These are phyloP conservation scores for Conomelus anceps DNA, from an alignment of 2,888 invertebrate genomes.

Conservation along the genomic window DNA sequence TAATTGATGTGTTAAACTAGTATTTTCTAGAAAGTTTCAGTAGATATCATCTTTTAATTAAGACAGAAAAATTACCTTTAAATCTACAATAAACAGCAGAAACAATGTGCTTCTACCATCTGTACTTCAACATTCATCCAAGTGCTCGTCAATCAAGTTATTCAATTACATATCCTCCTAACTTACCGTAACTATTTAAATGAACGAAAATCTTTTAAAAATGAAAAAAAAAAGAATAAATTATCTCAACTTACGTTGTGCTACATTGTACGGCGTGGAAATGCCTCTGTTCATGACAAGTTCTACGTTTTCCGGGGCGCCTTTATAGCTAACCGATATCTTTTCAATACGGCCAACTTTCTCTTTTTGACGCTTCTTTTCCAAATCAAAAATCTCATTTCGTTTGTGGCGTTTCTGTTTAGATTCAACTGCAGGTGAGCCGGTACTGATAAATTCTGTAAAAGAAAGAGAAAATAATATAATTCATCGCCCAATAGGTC, in stretches of 20 bases:
- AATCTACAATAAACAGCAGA: too few species aligned
- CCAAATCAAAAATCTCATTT: constrained; percentile 66
- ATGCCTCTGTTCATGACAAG: constrained; percentile 85
- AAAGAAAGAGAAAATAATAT: background rate
- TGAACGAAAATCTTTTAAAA: constrained; percentile 9
- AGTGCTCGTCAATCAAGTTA: too few species aligned
- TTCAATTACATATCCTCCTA: too few species aligned
- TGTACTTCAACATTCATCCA: too few species aligned
- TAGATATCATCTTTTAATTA: too few species aligned
- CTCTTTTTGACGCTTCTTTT: constrained; percentile 65
- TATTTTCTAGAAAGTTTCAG: too few species aligned
- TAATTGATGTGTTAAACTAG: too few species aligned
- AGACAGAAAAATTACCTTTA: too few species aligned
- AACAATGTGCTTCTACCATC: too few species aligned
- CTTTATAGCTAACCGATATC: constrained; percentile 75
- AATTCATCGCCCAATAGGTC: too few species aligned
- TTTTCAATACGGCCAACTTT: constrained; percentile 82
- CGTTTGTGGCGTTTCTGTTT: constrained; percentile 42
- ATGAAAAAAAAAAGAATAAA: background rate
- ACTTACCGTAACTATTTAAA: background rate
- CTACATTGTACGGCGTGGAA: constrained; percentile 90
- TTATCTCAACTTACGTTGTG: constrained; percentile 61
- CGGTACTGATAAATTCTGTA: background rate
- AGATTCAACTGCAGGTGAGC: background rate
- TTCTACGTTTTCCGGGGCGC: constrained; percentile 63